Evolutionary conservation across 1,140 invertebrate genomes (phyloP).

Genomic region (Episyrphus balteatus): DNA sequence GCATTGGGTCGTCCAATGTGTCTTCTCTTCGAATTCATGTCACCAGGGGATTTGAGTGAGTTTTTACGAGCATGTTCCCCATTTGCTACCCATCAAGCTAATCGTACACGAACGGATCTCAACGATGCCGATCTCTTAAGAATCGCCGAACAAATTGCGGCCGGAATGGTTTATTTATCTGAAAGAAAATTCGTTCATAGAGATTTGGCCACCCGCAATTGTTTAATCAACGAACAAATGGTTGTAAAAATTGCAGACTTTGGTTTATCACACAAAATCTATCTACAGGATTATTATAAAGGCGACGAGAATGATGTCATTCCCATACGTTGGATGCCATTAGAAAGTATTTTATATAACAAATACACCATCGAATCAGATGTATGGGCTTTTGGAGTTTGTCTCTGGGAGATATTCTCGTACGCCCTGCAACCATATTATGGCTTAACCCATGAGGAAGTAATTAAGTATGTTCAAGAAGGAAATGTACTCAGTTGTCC

Average conservation of each 20-base stretch:
- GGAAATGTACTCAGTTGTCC: conserved; percentile 77
- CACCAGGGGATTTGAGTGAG: conserved; percentile 86
- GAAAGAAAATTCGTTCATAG: conserved; percentile 92
- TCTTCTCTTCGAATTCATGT: conserved; percentile 89
- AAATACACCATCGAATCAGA: conserved; percentile 89
- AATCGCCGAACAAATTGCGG: conserved; percentile 73
- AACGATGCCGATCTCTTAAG: conserved; percentile 68
- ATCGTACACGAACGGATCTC: conserved; percentile 43
- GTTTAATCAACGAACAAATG: conserved; percentile 87
- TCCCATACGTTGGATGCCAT: conserved; percentile 91
- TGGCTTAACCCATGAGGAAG: conserved; percentile 90
- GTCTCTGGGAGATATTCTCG: conserved; percentile 89
- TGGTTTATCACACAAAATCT: conserved; percentile 86
- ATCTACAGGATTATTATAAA: conserved; percentile 83
- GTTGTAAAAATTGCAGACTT: conserved; percentile 95
- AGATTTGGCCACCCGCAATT: conserved; percentile 91
- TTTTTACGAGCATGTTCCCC: conserved; percentile 61
- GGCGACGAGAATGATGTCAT: conserved; percentile 89
- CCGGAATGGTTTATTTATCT: conserved; percentile 91
- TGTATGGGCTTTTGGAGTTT: conserved; percentile 89
- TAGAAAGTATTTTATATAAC: conserved; percentile 87
- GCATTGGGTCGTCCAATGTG: conserved; percentile 88
- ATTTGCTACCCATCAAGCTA: conserved; percentile 40
- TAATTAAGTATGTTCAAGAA: conserved; percentile 85
- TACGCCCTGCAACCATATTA: conserved; percentile 90